Evolutionary conservation across 2,113 vertebrate genomes (phyloP).

Genomic region (Martes martes): DNA sequence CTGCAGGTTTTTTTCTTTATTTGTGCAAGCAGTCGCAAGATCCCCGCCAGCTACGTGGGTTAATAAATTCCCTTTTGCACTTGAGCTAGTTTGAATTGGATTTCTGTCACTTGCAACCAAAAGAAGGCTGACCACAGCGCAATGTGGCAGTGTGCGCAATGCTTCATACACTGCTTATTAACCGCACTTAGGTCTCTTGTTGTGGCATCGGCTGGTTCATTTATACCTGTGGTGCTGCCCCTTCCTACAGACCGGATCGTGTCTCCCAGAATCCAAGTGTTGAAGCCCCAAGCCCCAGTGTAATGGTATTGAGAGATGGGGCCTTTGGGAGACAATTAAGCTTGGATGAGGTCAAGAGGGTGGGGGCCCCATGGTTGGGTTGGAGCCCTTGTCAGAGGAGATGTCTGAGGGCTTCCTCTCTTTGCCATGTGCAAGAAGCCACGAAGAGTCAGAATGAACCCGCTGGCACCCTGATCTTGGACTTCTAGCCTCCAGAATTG

Average conservation of each 20-base stretch:
- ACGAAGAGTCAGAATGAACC: no score
- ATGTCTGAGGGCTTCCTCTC: background rate
- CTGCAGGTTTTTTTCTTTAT: background rate
- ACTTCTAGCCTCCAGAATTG: no score
- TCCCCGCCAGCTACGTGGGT: background rate
- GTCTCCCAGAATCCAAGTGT: background rate
- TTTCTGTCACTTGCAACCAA: background rate
- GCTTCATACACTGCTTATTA: background rate
- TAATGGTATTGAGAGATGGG: background rate
- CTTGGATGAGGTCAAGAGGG: background rate
- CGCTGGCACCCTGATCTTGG: no score
- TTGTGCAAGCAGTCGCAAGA: background rate
- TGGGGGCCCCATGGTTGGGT: background rate
- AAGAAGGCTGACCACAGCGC: background rate
- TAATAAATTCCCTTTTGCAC: background rate
- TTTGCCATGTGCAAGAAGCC: background rate
- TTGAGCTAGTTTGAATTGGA: background rate
- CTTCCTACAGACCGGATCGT: background rate
- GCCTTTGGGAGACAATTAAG: background rate
- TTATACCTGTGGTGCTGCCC: fast-evolving
- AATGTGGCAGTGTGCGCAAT: background rate
- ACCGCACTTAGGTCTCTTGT: background rate
- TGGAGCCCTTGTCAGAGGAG: background rate
- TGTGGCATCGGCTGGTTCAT: background rate
- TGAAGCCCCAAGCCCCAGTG: background rate